These are phyloP conservation scores for Shinisaurus crocodilurus DNA, from an alignment of 2,113 vertebrate species.

Conservation along the genomic window DNA sequence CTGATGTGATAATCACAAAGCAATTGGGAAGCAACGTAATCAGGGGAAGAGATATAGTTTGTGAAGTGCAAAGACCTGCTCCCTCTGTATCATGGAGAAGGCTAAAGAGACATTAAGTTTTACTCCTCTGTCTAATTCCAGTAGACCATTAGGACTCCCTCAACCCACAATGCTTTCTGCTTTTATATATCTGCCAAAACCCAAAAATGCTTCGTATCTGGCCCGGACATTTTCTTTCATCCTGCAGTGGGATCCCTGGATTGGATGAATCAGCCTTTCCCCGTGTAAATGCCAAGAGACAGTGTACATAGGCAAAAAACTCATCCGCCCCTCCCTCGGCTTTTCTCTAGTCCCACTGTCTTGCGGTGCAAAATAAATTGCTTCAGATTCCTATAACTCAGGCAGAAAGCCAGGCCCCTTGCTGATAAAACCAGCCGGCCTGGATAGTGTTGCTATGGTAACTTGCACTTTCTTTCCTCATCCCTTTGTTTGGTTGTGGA, in stretches of 20 bases:
- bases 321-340: not conserved
- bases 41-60: not conserved
- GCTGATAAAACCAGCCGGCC: slow-evolving; percentile 78
- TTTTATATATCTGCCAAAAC: not conserved
- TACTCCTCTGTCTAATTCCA: not conserved
- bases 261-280: slow-evolving; percentile 34
- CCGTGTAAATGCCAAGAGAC: slow-evolving; percentile 21
- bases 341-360: slow-evolving; percentile 60
- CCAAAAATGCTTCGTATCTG: not conserved
- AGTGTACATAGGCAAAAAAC: slow-evolving; percentile 6
- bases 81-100: slow-evolving; percentile 13
- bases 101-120: fast-evolving
- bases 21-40: not conserved
- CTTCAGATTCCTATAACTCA: slow-evolving; percentile 75
- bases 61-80: slow-evolving; percentile 11
- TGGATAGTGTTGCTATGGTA: slow-evolving; percentile 79
- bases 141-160: fast-evolving
- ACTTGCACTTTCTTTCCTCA: slow-evolving; percentile 79
- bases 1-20: not conserved
- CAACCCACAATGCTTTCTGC: not conserved
- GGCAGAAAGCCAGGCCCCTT: slow-evolving; percentile 79
- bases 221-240: not conserved
- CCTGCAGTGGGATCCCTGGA: not conserved
- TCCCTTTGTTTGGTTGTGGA: slow-evolving; percentile 80
- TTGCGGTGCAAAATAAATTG: slow-evolving; percentile 73